Evolutionary conservation across 2,888 invertebrate genomes (phyloP).

Genomic region (Latrodectus hesperus): DNA sequence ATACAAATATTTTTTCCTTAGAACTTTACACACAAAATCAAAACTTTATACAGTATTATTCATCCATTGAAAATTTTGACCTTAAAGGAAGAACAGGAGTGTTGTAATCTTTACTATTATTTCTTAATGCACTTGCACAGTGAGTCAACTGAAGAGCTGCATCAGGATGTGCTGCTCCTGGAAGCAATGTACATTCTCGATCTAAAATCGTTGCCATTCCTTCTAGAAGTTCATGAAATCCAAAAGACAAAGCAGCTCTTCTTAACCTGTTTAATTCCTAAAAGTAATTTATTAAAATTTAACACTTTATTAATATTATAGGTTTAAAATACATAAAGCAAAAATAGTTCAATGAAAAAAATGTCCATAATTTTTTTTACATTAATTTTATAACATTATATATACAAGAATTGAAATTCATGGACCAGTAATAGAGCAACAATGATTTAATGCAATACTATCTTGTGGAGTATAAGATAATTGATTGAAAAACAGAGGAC

Average conservation of each 20-base stretch:
- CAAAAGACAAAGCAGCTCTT: slow-evolving; percentile 91
- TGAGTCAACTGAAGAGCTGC: slow-evolving; percentile 92
- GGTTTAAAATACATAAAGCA: background rate
- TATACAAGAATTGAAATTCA: no score
- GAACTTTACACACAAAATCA: no score
- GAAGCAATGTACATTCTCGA: slow-evolving; percentile 87
- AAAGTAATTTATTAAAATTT: slow-evolving; percentile 9
- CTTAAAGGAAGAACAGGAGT: slow-evolving; percentile 77
- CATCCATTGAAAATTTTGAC: slow-evolving; percentile 75
- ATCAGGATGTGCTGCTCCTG: slow-evolving; percentile 86
- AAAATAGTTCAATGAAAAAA: background rate
- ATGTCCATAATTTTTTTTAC: no score
- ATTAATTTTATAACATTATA: no score
- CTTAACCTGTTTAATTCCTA: slow-evolving; percentile 91
- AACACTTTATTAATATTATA: background rate
- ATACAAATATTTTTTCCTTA: no score
- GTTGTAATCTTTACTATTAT: slow-evolving; percentile 79
- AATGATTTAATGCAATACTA: no score
- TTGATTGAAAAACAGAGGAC: no score
- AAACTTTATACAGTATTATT: slow-evolving; percentile 13
- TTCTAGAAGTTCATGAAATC: slow-evolving; percentile 90
- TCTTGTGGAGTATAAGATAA: no score
- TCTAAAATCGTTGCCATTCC: slow-evolving; percentile 91
- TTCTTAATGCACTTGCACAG: slow-evolving; percentile 84
- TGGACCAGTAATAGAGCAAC: no score